phyloP scores from a whole-genome alignment of 2,888 invertebrate species.

The Trachelus iudaicus region DNA sequence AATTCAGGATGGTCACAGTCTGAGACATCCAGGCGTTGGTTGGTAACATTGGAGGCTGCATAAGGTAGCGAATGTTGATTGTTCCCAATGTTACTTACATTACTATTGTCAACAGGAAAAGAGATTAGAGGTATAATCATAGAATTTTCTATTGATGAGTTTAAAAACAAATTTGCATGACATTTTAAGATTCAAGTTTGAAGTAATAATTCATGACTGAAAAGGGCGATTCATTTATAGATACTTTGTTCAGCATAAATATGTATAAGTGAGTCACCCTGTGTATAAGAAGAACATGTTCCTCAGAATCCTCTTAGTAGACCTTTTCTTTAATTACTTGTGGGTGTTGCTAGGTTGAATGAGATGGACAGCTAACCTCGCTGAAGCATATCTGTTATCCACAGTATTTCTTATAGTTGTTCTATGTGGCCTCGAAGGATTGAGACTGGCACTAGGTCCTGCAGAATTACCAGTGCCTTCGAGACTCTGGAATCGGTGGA shows the following conservation, averaged over 20 bases:
- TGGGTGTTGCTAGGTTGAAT: constrained; percentile 44
- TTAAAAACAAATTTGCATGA: not conserved
- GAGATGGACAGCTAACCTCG: constrained; percentile 36
- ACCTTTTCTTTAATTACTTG: constrained; percentile 57
- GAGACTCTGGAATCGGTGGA: constrained; percentile 76
- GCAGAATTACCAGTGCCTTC: constrained; percentile 70
- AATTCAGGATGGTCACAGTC: constrained; percentile 75
- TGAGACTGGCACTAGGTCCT: constrained; percentile 53
- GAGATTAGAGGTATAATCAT: not conserved
- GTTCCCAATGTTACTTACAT: constrained; percentile 47
- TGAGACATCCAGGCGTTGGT: constrained; percentile 70
- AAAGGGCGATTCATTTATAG: constrained; percentile 43
- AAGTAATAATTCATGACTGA: not conserved
- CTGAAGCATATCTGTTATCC: constrained; percentile 37
- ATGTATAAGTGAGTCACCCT: constrained; percentile 57
- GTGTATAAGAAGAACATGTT: constrained; percentile 60
- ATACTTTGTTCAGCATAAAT: constrained; percentile 33
- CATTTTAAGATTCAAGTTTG: not conserved
- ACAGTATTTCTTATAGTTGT: constrained; percentile 35
- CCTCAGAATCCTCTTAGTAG: constrained; percentile 55
- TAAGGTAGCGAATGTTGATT: constrained; percentile 46
- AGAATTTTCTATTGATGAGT: constrained; percentile 5
- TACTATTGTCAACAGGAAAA: constrained; percentile 37
- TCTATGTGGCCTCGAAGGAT: constrained; percentile 38
- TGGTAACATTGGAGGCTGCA: constrained; percentile 41